Percentiles rank a stretch among this genome's conserved stretches.
phyloP scores from a whole-genome alignment of 2,888 invertebrate species.

The Ormyrus pomaceus region DNA sequence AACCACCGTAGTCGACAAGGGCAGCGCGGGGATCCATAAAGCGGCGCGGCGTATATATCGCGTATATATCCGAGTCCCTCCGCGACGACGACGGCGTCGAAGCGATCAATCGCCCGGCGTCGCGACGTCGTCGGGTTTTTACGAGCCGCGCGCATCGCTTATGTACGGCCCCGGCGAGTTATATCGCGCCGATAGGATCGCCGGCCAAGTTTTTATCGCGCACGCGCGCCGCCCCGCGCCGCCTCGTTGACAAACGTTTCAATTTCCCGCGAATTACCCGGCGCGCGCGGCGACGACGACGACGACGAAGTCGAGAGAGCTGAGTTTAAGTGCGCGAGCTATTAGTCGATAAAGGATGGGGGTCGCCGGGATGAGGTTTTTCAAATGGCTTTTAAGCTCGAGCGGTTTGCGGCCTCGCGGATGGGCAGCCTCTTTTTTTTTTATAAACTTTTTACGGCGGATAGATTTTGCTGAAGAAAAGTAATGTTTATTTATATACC shows the following conservation, averaged over 20 bases:
- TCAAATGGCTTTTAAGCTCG: background rate
- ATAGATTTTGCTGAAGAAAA: no score
- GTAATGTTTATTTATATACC: no score
- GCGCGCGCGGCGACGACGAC: no score
- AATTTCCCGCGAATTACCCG: slow-evolving; percentile 41
- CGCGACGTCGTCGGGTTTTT: slow-evolving; percentile 3
- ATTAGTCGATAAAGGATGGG: slow-evolving; percentile 19
- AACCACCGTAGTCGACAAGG: no score
- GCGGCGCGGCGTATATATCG: background rate
- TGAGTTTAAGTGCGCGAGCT: slow-evolving; percentile 4
- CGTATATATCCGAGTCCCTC: background rate
- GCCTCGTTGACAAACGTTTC: slow-evolving; percentile 36
- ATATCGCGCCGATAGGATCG: slow-evolving; percentile 8
- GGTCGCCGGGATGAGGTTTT: background rate
- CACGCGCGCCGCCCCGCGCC: background rate
- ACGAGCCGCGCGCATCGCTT: background rate
- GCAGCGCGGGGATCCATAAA: no score
- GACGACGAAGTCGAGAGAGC: background rate
- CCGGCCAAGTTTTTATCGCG: background rate
- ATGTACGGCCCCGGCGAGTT: background rate
- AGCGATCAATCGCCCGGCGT: slow-evolving; percentile 14
- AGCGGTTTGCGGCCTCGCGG: background rate
- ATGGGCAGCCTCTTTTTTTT: no score
- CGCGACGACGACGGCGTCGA: background rate
- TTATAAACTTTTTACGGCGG: no score